A percentile compares a stretch with the other conserved stretches of the same genome.
phyloP scores from a whole-genome alignment of 2,797 vertebrate species.

The Rhincodon typus region DNA sequence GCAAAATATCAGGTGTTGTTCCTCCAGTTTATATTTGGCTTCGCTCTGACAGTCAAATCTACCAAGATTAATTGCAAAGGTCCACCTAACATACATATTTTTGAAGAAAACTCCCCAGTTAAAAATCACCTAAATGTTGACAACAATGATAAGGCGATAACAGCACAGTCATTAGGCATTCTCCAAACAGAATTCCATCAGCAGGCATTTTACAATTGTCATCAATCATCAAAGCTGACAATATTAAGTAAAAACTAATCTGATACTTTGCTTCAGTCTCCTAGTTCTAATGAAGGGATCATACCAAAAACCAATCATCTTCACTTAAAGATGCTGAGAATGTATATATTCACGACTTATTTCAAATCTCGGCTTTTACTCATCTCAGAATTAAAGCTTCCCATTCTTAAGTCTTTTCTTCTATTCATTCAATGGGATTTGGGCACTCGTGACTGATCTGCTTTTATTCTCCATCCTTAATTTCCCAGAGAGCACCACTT shows the following conservation, averaged over 20 bases:
- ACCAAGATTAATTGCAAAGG: background rate
- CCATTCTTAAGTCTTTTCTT: background rate
- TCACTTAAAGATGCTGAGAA: background rate
- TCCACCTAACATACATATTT: background rate
- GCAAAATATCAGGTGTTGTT: no score
- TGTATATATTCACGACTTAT: background rate
- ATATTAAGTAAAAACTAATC: background rate
- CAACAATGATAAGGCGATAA: background rate
- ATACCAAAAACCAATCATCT: background rate
- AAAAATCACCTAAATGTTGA: background rate
- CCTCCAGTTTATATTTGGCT: no score
- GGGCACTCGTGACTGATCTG: no score
- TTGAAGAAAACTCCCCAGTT: background rate
- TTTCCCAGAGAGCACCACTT: no score
- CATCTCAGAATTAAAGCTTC: background rate
- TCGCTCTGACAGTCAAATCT: background rate
- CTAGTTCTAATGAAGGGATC: background rate
- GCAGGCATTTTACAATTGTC: background rate
- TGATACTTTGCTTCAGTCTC: background rate
- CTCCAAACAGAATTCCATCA: background rate
- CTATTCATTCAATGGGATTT: no score
- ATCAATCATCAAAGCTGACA: background rate
- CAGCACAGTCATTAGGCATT: background rate
- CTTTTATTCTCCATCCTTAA: background rate
- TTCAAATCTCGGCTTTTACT: background rate